phyloP scores from a whole-genome alignment of 2,797 vertebrate species.

The Rachycentron canadum region DNA sequence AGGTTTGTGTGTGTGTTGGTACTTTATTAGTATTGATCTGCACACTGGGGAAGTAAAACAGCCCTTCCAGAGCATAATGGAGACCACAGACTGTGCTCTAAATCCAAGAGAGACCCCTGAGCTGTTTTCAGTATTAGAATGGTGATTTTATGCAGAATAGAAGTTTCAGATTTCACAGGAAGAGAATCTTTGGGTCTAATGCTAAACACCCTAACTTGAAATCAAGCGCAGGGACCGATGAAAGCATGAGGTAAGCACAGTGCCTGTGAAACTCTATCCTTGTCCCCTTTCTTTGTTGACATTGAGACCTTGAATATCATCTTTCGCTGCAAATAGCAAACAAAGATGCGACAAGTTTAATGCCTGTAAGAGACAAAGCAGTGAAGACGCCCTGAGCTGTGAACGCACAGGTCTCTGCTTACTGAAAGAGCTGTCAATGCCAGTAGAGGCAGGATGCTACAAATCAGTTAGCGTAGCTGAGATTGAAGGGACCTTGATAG shows the following conservation, averaged over 20 bases:
- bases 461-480: constrained; percentile 32
- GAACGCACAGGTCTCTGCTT: constrained; percentile 30
- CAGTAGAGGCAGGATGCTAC: constrained; percentile 10
- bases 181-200: not conserved
- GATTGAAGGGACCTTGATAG: constrained; percentile 29
- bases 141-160: not conserved
- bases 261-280: constrained; percentile 22
- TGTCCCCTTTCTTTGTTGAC: constrained; percentile 34
- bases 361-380: constrained; percentile 51
- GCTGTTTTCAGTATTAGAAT: constrained; percentile 19
- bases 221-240: not conserved
- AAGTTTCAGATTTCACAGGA: not conserved
- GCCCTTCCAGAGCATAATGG: constrained; percentile 32
- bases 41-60: constrained; percentile 48
- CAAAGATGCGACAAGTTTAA: constrained; percentile 40
- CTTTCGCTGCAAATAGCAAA: constrained; percentile 52
- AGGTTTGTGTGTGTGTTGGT: constrained; percentile 35
- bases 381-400: constrained; percentile 29
- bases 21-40: constrained; percentile 68
- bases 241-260: not conserved
- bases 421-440: not conserved
- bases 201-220: not conserved
- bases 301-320: constrained; percentile 48
- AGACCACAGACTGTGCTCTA: constrained; percentile 26
- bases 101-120: constrained; percentile 1